These are phyloP conservation scores for Desmodus rotundus DNA, from an alignment of 2,113 vertebrate genomes.

Conservation along the genomic window DNA sequence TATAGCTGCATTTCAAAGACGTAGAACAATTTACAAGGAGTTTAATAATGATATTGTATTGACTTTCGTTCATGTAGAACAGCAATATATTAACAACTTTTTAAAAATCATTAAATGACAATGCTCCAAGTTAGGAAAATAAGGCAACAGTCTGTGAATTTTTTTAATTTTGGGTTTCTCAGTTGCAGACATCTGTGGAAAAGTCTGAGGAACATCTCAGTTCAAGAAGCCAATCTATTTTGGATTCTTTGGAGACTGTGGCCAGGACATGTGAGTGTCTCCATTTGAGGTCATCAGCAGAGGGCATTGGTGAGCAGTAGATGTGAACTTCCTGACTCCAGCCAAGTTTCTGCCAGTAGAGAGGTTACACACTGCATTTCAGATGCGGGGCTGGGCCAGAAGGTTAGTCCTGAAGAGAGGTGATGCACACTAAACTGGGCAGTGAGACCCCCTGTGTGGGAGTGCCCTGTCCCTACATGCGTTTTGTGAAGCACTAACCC, in stretches of 20 bases:
- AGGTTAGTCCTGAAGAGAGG: not conserved
- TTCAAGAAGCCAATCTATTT: constrained; percentile 80
- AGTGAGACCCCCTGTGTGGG: not conserved
- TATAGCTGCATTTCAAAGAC: constrained; percentile 51
- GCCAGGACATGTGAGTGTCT: constrained; percentile 85
- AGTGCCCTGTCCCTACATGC: not conserved
- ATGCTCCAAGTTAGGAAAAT: constrained; percentile 23
- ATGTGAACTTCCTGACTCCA: not conserved
- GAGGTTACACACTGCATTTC: not conserved
- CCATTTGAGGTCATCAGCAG: constrained; percentile 67
- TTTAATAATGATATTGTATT: constrained; percentile 36
- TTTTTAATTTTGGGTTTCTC: constrained; percentile 59
- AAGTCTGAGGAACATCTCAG: constrained; percentile 83
- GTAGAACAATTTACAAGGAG: not conserved
- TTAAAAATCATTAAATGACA: constrained; percentile 34
- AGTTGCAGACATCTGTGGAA: constrained; percentile 86
- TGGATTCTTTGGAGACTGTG: constrained; percentile 82
- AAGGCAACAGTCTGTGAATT: not conserved
- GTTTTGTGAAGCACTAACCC: not conserved
- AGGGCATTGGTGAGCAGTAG: constrained; percentile 68
- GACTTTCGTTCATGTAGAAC: not conserved
- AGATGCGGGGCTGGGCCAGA: not conserved
- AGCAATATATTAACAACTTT: constrained; percentile 38
- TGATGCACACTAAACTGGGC: not conserved
- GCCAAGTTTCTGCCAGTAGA: not conserved